Conservation (phyloP, 2,113 vertebrate genomes). For the Poeciliopsis occidentalis region DNA sequence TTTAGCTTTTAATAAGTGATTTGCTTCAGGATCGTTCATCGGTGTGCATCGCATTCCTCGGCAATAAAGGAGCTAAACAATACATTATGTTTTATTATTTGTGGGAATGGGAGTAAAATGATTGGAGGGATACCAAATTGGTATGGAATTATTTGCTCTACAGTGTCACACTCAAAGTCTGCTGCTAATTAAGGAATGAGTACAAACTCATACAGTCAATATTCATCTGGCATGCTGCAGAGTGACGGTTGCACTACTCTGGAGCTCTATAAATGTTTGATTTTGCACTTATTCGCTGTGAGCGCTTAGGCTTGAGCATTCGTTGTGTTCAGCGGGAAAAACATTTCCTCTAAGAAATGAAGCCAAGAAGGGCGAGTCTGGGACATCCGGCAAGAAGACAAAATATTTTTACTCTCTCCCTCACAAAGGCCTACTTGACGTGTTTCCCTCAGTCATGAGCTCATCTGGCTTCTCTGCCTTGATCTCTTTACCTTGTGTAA, state of each 20-base stretch:
- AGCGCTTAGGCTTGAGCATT: conserved; percentile 29
- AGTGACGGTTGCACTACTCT: conserved; percentile 23
- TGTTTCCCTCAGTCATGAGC: neutral
- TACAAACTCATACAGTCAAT: conserved; percentile 65
- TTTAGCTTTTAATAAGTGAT: conserved; percentile 2
- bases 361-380: conserved; percentile 4
- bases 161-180: conserved; percentile 52
- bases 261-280: conserved; percentile 46
- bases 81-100: conserved; percentile 33
- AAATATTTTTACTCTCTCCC: neutral
- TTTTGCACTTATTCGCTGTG: conserved; percentile 51
- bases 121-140: conserved; percentile 56
- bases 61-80: conserved; percentile 27
- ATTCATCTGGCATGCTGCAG: conserved; percentile 46
- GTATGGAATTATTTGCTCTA: conserved; percentile 51
- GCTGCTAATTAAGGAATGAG: conserved; percentile 65
- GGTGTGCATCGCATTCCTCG: neutral
- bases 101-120: conserved; percentile 27
- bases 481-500: neutral
- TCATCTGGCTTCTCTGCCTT: neutral
- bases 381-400: neutral
- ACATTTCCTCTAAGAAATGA: neutral
- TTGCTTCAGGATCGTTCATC: neutral
- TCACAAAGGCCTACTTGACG: neutral
- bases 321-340: neutral